A percentile compares a stretch with the other conserved stretches of the same genome.
Conservation (phyloP, 2,888 invertebrate species). For the Cenopis cana region DNA sequence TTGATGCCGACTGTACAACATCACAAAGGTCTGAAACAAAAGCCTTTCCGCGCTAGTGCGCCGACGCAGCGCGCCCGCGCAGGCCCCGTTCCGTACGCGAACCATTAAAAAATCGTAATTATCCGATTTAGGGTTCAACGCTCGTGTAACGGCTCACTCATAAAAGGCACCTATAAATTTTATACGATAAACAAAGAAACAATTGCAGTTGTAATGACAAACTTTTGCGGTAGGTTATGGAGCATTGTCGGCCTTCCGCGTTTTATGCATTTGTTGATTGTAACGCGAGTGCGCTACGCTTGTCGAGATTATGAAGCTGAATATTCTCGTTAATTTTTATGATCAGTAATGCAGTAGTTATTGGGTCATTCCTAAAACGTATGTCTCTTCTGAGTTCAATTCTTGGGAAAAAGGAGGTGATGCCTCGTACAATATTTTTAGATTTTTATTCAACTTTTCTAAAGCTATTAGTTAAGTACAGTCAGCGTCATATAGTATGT, state of each 20-base stretch:
- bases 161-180: slow-evolving; percentile 74
- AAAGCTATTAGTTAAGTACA: no score
- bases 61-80: slow-evolving; percentile 62
- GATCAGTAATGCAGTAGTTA: neutral
- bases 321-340: neutral
- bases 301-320: no score
- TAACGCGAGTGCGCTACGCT: neutral
- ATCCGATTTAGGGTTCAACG: slow-evolving; percentile 79
- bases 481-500: no score
- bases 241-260: slow-evolving; percentile 70
- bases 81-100: slow-evolving; percentile 58
- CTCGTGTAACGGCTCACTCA: slow-evolving; percentile 64
- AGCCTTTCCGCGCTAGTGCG: slow-evolving; percentile 36
- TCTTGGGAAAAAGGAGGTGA: neutral
- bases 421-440: neutral
- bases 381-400: neutral
- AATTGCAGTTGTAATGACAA: slow-evolving; percentile 73
- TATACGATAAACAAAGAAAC: slow-evolving; percentile 81
- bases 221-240: slow-evolving; percentile 79
- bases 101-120: slow-evolving; percentile 81
- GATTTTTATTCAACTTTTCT: neutral
- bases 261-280: slow-evolving; percentile 43
- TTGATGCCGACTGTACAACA: neutral
- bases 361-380: no score
- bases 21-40: slow-evolving; percentile 39